Evolutionary conservation across 2,888 invertebrate genomes (phyloP), one percentile per base, ranked within the genome.

Genomic region (Bugula neritina): DNA sequence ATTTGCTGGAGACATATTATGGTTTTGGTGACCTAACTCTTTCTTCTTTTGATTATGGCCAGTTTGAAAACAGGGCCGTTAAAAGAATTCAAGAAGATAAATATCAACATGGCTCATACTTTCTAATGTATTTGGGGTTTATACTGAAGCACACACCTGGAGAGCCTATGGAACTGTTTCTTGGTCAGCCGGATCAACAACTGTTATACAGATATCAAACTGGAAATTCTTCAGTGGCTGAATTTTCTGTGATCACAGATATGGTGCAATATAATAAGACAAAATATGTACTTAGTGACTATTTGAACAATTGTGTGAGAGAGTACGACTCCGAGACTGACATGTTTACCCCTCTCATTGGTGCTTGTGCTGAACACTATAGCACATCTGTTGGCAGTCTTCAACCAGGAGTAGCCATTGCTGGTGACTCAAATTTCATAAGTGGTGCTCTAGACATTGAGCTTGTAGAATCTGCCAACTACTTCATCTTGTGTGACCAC

Each of bases 321-420:
- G 63, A 63, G 27, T 63, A 63, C 34, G 63, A 63, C 63, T 63
- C 17, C 27, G 63, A 63, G 17, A 63, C 63, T 13, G 63, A 63
- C 31, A 13, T 34, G 29, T 5, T 31, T 2, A 21, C 25, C 10
- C 63, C 63, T 29, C 27, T 63, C 25, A 63, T 63, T 63, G 63
- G 63, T 5, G 5, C 27, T 10, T 63, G 63, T 31, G 10, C 13
- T 17, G 3, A n/a, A 27, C 10, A 27, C 63, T 43, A 10, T 43
- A 3, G 31, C 13, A 17, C 63, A 13, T 25, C 29, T 31, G 10
- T 25, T 63, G 29, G 27, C n/a, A 5, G 2, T 2, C 27, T 21
- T 21, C 10, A 25, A 13, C 25, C 21, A 21, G 63, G 63, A 27
- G 63, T 31, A 5, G 5, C 17, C n/a, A 31, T 63, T 25, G 31